Evolutionary conservation across 2,888 invertebrate genomes (phyloP).

Genomic region (Xanthia icteritia): DNA sequence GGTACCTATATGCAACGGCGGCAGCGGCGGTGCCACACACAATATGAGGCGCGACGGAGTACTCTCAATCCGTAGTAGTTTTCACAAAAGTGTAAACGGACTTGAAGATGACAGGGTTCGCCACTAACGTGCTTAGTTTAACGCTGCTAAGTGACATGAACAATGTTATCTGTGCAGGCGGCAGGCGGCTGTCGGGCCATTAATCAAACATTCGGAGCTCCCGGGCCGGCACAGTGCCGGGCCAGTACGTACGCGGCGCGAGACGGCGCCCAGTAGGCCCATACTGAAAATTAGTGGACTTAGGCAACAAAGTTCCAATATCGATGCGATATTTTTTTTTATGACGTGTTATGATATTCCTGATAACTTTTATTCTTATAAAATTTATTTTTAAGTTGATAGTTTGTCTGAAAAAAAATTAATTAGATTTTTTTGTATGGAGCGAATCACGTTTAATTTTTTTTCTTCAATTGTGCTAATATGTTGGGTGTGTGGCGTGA

Average conservation of each 20-base stretch:
- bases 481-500: too few relatives aligned
- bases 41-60: constrained; percentile 12
- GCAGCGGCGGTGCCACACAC: neutral
- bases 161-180: constrained; percentile 8
- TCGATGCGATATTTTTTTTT: too few relatives aligned
- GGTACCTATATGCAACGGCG: neutral
- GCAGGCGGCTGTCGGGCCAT: constrained; percentile 7
- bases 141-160: constrained; percentile 26
- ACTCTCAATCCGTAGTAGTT: constrained; percentile 33
- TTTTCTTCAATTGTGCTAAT: too few relatives aligned
- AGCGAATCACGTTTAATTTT: too few relatives aligned
- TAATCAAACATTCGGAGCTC: constrained; percentile 13
- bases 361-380: too few relatives aligned
- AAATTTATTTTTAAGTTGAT: too few relatives aligned
- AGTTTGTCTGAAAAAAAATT: too few relatives aligned
- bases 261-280: too few relatives aligned
- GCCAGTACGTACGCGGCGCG: neutral
- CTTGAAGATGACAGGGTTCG: constrained; percentile 31
- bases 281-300: too few relatives aligned
- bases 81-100: constrained; percentile 25
- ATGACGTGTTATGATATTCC: too few relatives aligned
- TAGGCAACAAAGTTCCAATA: too few relatives aligned
- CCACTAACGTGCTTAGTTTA: constrained; percentile 15
- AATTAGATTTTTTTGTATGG: too few relatives aligned
- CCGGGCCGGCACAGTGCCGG: neutral